Conservation (phyloP, 2,797 vertebrate species). For the Cyclopterus lumpus region DNA sequence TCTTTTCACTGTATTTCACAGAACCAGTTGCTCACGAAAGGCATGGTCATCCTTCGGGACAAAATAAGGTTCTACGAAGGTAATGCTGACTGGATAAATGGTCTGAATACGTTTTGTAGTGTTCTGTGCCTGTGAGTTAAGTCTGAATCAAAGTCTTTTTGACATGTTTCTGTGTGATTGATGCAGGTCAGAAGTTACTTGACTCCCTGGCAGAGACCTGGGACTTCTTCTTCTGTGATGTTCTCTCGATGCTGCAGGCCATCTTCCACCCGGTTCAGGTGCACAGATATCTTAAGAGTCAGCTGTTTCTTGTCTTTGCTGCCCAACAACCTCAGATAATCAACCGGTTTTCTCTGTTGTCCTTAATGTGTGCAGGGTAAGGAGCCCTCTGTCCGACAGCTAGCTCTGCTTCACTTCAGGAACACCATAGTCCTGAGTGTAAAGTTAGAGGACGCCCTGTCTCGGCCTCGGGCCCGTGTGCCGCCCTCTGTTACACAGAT, state of each 20-base stretch:
- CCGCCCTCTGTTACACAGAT: slow-evolving; percentile 97
- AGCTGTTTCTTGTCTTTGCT: not conserved
- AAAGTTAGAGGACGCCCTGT: slow-evolving; percentile 94
- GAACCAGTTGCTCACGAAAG: slow-evolving; percentile 98
- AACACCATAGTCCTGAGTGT: slow-evolving; percentile 96
- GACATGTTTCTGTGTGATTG: slow-evolving; percentile 11
- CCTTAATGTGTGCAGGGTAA: slow-evolving; percentile 87
- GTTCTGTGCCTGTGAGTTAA: not conserved
- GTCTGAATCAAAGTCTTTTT: slow-evolving; percentile 4
- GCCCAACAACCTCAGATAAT: not conserved
- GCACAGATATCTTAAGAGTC: not conserved
- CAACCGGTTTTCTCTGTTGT: slow-evolving; percentile 9
- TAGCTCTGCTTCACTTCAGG: slow-evolving; percentile 95
- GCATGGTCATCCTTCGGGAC: slow-evolving; percentile 98
- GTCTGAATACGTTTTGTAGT: not conserved
- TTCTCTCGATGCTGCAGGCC: slow-evolving; percentile 96
- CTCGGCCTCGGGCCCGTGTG: slow-evolving; percentile 91
- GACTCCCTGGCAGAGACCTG: slow-evolving; percentile 98
- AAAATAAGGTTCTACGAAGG: slow-evolving; percentile 99
- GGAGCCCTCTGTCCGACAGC: slow-evolving; percentile 95
- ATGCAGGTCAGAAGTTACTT: slow-evolving; percentile 95
- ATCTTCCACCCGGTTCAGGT: slow-evolving; percentile 99
- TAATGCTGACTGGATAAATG: slow-evolving; percentile 58
- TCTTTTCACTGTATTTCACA: slow-evolving; percentile 67
- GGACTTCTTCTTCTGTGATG: slow-evolving; percentile 98